Evolutionary conservation across 2,113 vertebrate genomes (phyloP), one percentile per base, ranked within the genome.

Genomic region (Odontesthes bonariensis): DNA sequence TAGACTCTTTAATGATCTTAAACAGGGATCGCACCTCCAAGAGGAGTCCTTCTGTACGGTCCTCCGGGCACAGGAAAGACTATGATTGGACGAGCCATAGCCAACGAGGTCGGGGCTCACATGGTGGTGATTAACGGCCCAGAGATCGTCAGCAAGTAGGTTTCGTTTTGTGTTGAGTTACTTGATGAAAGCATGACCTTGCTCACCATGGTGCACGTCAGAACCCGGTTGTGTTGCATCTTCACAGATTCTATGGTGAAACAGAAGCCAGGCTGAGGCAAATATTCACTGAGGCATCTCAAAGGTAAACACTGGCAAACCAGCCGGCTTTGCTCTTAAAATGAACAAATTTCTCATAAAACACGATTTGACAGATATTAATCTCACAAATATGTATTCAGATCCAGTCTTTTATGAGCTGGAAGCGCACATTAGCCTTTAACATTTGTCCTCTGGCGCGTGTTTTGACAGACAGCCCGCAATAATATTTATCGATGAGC

Each of bases 61-160:
- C 97, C 98, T 11, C 98, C 98, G 0, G 98, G 98, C 22, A 98
- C 98, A 0, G 98, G 98, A 22, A 99, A 99, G 88, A 99, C 98
- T 0, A 93, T 99, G 96, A 97, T 99, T 77, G 98, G 96, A 72
- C 96, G 95, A 87, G 97, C 98, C 67, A 86, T 99, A 16, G 97
- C 97, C 75, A 96, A 93, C 59, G 97, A 99, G 91, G 92, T 96
- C 5, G 95, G 96, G 14, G 97, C 96, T 73, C 93, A 96, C 4
- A 93, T 99, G 91, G 95, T 89, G 0, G 93, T 98, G 40, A 97
- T 99, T 92, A 99, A 99, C 9, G 98, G 98, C 17, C 97, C 98
- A 17, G 98, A 99, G 93, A 96, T 99, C 90, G 94, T 99, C 91
- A 99, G 97, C 98, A 99, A 99, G 98, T 99, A 95, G 54, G 97